Evolutionary conservation across 2,113 vertebrate genomes (phyloP), one percentile per base, ranked within the genome.

Genomic region (Oreotrochilus melanogaster): DNA sequence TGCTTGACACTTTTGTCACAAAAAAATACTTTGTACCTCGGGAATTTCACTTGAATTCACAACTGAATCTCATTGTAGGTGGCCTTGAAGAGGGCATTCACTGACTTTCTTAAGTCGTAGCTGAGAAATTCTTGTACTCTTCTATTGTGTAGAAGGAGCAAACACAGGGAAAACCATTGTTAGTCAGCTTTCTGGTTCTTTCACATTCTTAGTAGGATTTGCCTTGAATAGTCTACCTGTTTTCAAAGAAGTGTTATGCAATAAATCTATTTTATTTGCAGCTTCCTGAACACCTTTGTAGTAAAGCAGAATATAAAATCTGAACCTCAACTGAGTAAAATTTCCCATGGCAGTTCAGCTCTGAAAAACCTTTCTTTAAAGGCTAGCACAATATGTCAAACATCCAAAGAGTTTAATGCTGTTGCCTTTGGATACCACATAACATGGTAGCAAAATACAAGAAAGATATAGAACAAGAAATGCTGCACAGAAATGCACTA

Each of bases 401-500:
- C 19, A 10, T 61, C 51, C 42, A 74, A 37, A 71, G 43, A 88
- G 75, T 89, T 95, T 92, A 92, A 2, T 61, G 64, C 60, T 92
- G 90, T 93, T 97, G 92, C 95, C 92, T 96, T 80, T 92, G 86
- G 73, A 96, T 92, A 95, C 85, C 64, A 89, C 33, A 65, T 82
- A 89, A 80, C 89, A 93, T 81, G 50, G 54, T 88, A 76, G 31
- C 80, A 85, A 91, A 90, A 93, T 81, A 78, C 18, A 17, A 95
- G 78, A 61, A 75, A 86, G 64, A 87, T 89, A 94, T 48, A 92
- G 94, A 94, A 88, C 58, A 58, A 79, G 85, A 97, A 96, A 95
- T 35, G 54, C 61, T 96, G 61, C 81, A 78, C 57, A 81, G 85
- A 97, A 94, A 66, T 84, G 69, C 70, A 66, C 79, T 97, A 97